phyloP scores from a whole-genome alignment of 2,888 invertebrate species.

The Tetragonisca angustula region DNA sequence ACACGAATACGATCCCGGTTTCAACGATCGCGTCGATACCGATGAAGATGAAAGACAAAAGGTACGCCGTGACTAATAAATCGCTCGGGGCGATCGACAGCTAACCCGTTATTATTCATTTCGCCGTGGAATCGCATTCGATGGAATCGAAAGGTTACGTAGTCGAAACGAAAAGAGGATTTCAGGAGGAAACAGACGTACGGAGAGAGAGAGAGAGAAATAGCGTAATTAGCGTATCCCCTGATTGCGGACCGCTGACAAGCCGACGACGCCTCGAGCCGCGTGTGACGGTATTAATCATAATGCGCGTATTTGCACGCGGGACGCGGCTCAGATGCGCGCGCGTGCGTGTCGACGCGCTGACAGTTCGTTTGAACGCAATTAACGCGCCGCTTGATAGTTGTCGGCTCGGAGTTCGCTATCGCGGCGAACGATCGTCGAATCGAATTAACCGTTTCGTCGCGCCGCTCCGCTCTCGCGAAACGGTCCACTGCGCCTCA shows the following conservation, averaged over 20 bases:
- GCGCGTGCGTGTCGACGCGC: slow-evolving; percentile 75
- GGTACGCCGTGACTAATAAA: slow-evolving; percentile 49
- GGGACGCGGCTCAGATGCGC: slow-evolving; percentile 57
- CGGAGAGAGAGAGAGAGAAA: slow-evolving; percentile 8
- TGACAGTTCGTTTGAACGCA: slow-evolving; percentile 83
- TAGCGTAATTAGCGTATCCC: slow-evolving; percentile 74
- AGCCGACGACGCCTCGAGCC: slow-evolving; percentile 69
- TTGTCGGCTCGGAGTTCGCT: slow-evolving; percentile 71
- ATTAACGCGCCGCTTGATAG: slow-evolving; percentile 80
- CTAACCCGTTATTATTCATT: slow-evolving; percentile 35
- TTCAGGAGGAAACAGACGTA: slow-evolving; percentile 1
- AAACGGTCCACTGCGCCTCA: slow-evolving; percentile 32
- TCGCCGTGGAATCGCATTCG: slow-evolving; percentile 2
- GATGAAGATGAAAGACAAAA: slow-evolving; percentile 23
- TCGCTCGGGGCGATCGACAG: slow-evolving; percentile 22
- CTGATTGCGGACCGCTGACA: slow-evolving; percentile 71
- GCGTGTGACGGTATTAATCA: slow-evolving; percentile 77
- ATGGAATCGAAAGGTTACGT: neutral
- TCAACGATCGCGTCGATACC: slow-evolving; percentile 1
- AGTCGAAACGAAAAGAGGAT: neutral
- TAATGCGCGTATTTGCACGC: slow-evolving; percentile 71
- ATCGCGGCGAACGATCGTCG: slow-evolving; percentile 73
- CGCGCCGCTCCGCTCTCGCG: slow-evolving; percentile 41
- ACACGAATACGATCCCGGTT: slow-evolving; percentile 12
- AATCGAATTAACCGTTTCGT: slow-evolving; percentile 74